Evolutionary conservation across 1,140 invertebrate species (phyloP), one percentile per base, ranked within the genome.

Genomic region (Asobara japonica): DNA sequence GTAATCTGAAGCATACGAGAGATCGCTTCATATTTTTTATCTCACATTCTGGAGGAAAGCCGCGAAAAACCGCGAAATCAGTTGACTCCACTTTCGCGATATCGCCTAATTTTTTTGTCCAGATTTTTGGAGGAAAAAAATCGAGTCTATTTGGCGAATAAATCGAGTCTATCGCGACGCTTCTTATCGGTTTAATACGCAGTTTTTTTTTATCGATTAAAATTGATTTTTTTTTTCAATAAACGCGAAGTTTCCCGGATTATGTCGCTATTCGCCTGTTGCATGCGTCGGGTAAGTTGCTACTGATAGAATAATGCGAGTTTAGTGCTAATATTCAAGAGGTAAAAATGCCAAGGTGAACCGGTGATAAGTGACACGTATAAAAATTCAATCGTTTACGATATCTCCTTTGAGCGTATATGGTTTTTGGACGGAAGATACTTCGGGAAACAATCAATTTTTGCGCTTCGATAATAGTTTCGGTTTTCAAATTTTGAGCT

Each of bases 241-340:
- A 33, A 38, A 13, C 51, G 31, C 11, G 20, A 13, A 61, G 13
- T 69, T 10, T 5, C n/a, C 67, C 27, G 29, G 38, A 72, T 30
- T 30, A 85, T 85, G 83, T 84, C 83, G 20, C 36, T 85, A 65
- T 85, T 85, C 71, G 75, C 78, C 33, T 85, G 83, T 79, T 85
- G 83, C 68, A 76, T 84, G 64, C 83, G 82, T 71, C 77, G 80
- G 81, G 83, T 85, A 67, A 84, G 83, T 80, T 48, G n/a, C 69
- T 22, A 62, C 18, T 30, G 41, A 8, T 38, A 10, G n/a, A 7
- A 38, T 38, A 10, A 4, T 8, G n/a, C 25, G 45, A 45, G 27
- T 45, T 65, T 22, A 5, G 18, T 3, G n/a, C 33, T 10, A 16
- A 65, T 51, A 20, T 27, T 68, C 27, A 31, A 69, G 4, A 20